Conservation (phyloP, 2,113 vertebrate genomes). For the Naja naja region DNA sequence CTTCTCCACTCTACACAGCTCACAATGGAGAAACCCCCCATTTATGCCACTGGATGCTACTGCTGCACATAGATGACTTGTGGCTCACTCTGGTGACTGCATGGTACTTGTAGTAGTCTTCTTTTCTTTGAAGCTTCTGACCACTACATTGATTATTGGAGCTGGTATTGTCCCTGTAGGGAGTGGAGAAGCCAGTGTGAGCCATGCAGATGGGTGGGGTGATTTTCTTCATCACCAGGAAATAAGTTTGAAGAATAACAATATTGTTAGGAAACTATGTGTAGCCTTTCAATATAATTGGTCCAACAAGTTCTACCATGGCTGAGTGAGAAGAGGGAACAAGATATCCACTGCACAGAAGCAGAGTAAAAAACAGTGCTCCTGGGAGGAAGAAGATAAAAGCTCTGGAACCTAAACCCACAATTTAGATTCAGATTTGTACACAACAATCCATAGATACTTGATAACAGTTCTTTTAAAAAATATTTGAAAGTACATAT, state of each 20-base stretch:
- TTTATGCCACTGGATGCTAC: neutral
- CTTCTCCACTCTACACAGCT: neutral
- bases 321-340: neutral
- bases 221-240: neutral
- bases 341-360: neutral
- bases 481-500: neutral
- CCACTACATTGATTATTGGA: neutral
- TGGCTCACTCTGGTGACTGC: neutral
- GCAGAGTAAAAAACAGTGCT: neutral
- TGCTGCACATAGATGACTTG: neutral
- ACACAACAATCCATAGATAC: neutral
- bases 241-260: neutral
- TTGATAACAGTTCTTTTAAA: neutral
- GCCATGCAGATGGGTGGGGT: neutral
- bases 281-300: neutral
- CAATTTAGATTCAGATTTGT: neutral
- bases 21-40: neutral
- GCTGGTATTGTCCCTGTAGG: neutral
- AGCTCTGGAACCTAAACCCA: neutral
- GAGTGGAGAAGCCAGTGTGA: neutral
- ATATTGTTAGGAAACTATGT: neutral
- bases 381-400: neutral
- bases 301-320: neutral
- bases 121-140: neutral
- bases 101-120: neutral